Evolutionary conservation across 2,888 invertebrate species (phyloP), one percentile per base, ranked within the genome.

Genomic region (Eremobia ochroleuca): DNA sequence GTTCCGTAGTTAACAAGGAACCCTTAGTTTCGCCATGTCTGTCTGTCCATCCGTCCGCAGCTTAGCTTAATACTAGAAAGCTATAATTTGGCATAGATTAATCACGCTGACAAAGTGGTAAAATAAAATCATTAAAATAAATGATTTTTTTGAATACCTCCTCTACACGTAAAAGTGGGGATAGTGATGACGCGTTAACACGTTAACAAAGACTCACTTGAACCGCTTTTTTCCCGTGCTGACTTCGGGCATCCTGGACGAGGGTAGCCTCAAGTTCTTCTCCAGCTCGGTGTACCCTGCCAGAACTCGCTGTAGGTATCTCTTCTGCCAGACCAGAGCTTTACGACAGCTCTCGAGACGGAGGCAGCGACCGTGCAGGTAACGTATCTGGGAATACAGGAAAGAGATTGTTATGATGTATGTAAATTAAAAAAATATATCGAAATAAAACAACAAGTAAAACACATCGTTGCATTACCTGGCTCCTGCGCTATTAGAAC

Each of bases 241-340:
- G 73, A 81, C 79, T 58, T 88, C 82, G 74, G 88, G 74, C 88
- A 90, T 73, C 88, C 77, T 73, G 52, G 86, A 80, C 6, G 85
- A 79, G 21, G 91, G 92, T 64, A 92, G 86, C 0, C 93, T 86
- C 92, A 90, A 93, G 91, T 93, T 76, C 90, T 95, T 92, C 97
- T 97, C 96, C 94, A 98, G 65, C 97, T 97, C 82, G 92, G 95
- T 72, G 94, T 96, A 96, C 0, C 96, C 97, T 0, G 95, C 93
- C 65, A 98, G 92, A 78, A 98, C 97, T 28, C 98, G 97, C 83
- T 98, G 97, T 73, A 99, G 95, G 94, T 99, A 99, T 34, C 98
- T 97, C 95, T 99, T 99, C 96, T 99, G 99, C 97, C 98, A 99
- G 72, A 98, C 97, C 73, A 99, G 96, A 25, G 99, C 98, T 93